Evolutionary conservation across 1,140 invertebrate species (phyloP).

Genomic region (Papilio glaucus): DNA sequence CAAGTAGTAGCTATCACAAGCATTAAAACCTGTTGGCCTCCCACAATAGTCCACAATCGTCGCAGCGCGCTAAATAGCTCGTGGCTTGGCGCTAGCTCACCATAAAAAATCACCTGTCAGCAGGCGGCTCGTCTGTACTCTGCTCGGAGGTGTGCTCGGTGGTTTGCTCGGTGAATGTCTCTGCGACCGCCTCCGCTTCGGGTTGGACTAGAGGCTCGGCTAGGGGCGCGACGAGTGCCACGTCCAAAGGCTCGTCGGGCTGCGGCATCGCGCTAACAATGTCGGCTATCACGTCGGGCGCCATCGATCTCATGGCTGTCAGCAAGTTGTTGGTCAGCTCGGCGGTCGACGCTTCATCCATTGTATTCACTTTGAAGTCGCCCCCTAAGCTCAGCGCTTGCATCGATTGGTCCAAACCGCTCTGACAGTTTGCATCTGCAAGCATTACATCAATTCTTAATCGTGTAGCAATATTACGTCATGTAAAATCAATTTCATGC

Average conservation of each 20-base stretch:
- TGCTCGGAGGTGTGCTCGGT: not conserved
- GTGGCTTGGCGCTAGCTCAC: not conserved
- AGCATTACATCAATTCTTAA: not conserved
- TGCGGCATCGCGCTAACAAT: slow-evolving; percentile 40
- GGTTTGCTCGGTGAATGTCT: not conserved
- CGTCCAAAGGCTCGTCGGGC: slow-evolving; percentile 33
- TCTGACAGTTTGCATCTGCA: slow-evolving; percentile 16
- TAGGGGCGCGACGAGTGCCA: not conserved
- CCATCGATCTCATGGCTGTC: slow-evolving; percentile 56
- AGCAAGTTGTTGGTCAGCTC: slow-evolving; percentile 58
- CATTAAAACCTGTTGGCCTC: slow-evolving; percentile 14
- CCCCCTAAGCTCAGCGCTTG: slow-evolving; percentile 12
- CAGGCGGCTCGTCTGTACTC: not conserved
- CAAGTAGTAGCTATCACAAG: slow-evolving; percentile 5
- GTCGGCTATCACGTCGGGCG: slow-evolving; percentile 44
- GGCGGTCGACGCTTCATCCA: slow-evolving; percentile 45
- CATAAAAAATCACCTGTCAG: slow-evolving; percentile 9
- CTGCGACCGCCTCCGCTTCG: not conserved
- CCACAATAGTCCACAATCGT: not conserved
- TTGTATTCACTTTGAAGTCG: slow-evolving; percentile 34
- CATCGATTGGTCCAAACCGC: slow-evolving; percentile 14
- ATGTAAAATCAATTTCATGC: no score
- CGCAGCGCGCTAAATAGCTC: not conserved
- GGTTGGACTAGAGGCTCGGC: not conserved
- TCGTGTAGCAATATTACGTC: no score